Base-by-base conservation (phyloP, 2,113 vertebrate genomes). In the Melospiza georgiana region DNA sequence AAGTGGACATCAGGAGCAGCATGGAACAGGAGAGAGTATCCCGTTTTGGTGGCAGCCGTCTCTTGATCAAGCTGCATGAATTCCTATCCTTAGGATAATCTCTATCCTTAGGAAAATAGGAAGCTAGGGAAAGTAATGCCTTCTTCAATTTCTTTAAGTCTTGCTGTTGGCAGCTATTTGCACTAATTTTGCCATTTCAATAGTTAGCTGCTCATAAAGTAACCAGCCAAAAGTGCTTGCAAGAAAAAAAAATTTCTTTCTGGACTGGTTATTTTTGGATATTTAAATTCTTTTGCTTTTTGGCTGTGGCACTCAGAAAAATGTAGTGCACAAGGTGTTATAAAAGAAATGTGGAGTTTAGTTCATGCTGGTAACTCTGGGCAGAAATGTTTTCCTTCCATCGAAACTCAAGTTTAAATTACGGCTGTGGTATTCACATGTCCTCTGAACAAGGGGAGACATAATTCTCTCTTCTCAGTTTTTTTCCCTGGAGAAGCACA, bases 161-260 rank as follows among this genome's bases (percentile, higher is more conserved):
- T 68, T 89, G 18, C 33, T 62, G 3, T 78, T 41, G 43, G 17
- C 31, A 81, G 59, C 37, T 81, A 5, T 28, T 89, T 30, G 39
- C 15, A 44, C 37, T 81, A 7, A 39, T 61, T 80, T 81, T 65
- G 44, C 17, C 84, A 18, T 62, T 84, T 44, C 33, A 28, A 5
- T 69, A 65, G 48, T 41, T 61, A 55, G 4, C 18, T 86, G 59
- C 67, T 75, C 12, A 33, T 68, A 24, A 66, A 15, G 25, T 55
- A 68, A 43, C 44, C 9, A 25, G 17, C 5, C 5, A 52, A 73
- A 74, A 79, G 33, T 11, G 28, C 12, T 20, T 59, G 25, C 8
- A 15, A 33, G 24, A 6, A 46, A 52, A 59, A 17, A 37, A 10
- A 10, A 15, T 0, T 9, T 1, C 7, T 65, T 54, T 76, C 10